Base-by-base conservation (phyloP, 1,140 invertebrate genomes). In the Danaus plexippus region DNA sequence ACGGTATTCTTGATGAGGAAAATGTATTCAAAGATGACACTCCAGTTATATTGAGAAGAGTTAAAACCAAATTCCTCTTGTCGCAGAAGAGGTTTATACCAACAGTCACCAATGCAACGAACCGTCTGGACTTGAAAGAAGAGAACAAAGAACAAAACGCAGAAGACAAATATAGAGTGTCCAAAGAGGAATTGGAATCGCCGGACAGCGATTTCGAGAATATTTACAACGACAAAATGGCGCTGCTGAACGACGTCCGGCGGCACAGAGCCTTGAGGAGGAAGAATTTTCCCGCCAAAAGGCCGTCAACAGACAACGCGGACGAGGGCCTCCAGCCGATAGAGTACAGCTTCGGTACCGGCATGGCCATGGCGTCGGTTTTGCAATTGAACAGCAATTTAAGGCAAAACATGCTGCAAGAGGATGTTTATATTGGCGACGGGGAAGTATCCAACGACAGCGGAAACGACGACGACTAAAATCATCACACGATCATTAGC, bases 321-420 rank as follows among this genome's bases (percentile, higher is more conserved):
- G 82, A 87, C 54, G 86, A 88, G 57, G 79, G 81, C 59, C 54
- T 81, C 11, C 70, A 71, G 49, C 84, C 84, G 49, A 74, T 85
- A 64, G 78, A 87, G 69, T 87, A 87, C 56, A 87, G 73, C 59
- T 85, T 88, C 12, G 87, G 87, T 0, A 81, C 87, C 0, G 85
- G 85, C 7, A 72, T 88, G 73, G 83, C 87, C 12, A 86, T 88
- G 75, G 87, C 87, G 0, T 87, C 85, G 0, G 70, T 88, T 15
- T 64, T 88, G 32, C 82, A 85, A 54, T 61, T 77, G 15, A 77
- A 79, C 49, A 73, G 45, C 42, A 64, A 63, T 40, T 64, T 66
- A 0, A 59, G 76, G n/a, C 66, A 66, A 3, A 69, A 58, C 59
- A 71, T 80, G 71, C 59, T 56, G 1, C 63, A 71, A 11, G 83